Evolutionary conservation across 2,113 vertebrate genomes (phyloP), one percentile per base, ranked within the genome.

Genomic region (Sorex fumeus): DNA sequence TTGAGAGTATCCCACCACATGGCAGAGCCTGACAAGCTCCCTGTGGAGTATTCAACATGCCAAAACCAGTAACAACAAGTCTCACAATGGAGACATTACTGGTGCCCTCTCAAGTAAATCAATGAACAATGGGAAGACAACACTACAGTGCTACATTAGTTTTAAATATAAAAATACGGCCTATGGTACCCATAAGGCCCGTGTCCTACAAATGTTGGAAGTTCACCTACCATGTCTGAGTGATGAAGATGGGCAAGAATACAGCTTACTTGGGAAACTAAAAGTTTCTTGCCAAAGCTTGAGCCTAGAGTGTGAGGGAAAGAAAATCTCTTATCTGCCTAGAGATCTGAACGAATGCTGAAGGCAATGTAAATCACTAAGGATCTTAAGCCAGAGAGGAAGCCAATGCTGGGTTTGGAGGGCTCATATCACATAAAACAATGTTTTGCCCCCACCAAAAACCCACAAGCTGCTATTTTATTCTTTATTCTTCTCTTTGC

Each of bases 121-220:
- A n/a, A n/a, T n/a, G n/a, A n/a, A n/a, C n/a, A n/a, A n/a, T n/a
- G n/a, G n/a, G n/a, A n/a, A n/a, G n/a, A n/a, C n/a, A n/a, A n/a
- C n/a, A n/a, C n/a, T n/a, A n/a, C n/a, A n/a, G n/a, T n/a, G n/a
- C n/a, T 47, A 50, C 9, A 50, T 50, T 50, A 50, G 2, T 50
- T 50, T 50, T 50, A 87, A 81, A 57, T 81, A 86, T 79, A 74
- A 53, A 94, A 91, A 88, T 69, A 62, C 4, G 8, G 2, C 34
- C 23, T 45, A 3, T 87, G 74, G 5, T 34, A 25, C 53, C 23
- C 1, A 7, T 84, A 78, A 47, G 30, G 2, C 43, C 40, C 62
- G 16, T 3, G 40, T 15, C 28, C 57, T 75, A 28, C 27, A 57
- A 53, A 84, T 57, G 15, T n/a, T 30, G 57, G 69, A 88, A 43